Evolutionary conservation across 2,797 vertebrate species (phyloP).

Genomic region (Macropodus opercularis): DNA sequence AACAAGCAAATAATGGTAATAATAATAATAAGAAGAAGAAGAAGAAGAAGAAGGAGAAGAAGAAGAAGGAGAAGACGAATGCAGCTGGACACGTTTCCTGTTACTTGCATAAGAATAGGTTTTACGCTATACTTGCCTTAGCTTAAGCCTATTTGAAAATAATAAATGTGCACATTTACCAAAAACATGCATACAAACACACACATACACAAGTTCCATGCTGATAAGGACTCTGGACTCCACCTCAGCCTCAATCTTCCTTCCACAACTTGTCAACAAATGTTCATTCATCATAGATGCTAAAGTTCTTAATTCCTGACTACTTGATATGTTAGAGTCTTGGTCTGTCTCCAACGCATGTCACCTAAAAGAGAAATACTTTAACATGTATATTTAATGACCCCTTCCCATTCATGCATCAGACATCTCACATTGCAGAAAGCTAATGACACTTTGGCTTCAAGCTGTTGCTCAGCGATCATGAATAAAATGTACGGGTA

Average conservation of each 20-base stretch:
- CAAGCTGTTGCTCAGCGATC: constrained; percentile 18
- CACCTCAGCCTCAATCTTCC: constrained; percentile 44
- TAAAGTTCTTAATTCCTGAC: background rate
- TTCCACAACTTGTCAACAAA: constrained; percentile 36
- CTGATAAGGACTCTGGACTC: constrained; percentile 68
- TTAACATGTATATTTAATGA: constrained; percentile 17
- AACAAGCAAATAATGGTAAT: constrained; percentile 1
- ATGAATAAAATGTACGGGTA: constrained; percentile 44
- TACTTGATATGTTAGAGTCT: constrained; percentile 15
- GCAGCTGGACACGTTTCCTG: background rate
- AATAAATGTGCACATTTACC: background rate
- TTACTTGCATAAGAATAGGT: background rate
- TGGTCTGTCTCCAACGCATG: constrained; percentile 26
- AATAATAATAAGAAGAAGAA: constrained; percentile 8
- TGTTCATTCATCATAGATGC: background rate
- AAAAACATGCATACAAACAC: constrained; percentile 9
- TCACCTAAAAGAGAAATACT: constrained; percentile 49
- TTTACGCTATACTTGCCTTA: background rate
- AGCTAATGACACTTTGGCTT: constrained; percentile 14
- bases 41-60: too few species aligned
- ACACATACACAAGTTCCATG: constrained; percentile 39
- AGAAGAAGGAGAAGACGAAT: too few species aligned
- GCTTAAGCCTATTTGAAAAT: background rate
- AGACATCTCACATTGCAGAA: constrained; percentile 31
- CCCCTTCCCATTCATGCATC: constrained; percentile 34